Evolutionary conservation across 2,888 invertebrate genomes (phyloP).

Genomic region (Corythucha ciliata): DNA sequence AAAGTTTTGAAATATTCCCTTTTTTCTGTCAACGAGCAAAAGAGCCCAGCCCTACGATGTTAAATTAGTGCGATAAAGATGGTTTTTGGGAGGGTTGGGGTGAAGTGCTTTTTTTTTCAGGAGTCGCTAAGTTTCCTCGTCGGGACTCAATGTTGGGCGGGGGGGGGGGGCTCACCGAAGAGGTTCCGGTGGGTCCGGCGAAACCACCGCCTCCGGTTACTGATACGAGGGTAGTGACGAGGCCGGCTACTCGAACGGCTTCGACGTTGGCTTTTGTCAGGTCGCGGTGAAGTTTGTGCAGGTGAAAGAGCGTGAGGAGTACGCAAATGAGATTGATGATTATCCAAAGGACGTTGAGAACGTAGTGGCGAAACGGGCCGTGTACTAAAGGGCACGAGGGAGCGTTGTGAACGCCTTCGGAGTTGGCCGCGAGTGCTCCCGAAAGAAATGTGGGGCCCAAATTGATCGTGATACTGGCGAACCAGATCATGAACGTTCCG

Average conservation of each 20-base stretch:
- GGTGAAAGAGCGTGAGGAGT: constrained; percentile 69
- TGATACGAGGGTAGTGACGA: constrained; percentile 74
- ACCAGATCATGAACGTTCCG: constrained; percentile 89
- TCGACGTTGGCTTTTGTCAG: constrained; percentile 75
- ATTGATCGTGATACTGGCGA: constrained; percentile 82
- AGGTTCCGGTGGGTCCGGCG: constrained; percentile 17
- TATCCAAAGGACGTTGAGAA: constrained; percentile 84
- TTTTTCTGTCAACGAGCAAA: no score
- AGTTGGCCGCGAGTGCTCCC: constrained; percentile 72
- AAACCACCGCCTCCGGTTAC: constrained; percentile 57
- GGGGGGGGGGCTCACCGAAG: background rate
- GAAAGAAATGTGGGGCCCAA: constrained; percentile 78
- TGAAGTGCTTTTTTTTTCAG: no score
- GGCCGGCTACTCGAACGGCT: constrained; percentile 70
- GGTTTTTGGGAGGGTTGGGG: no score
- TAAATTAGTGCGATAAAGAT: no score
- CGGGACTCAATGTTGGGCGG: background rate
- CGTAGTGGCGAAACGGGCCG: constrained; percentile 80
- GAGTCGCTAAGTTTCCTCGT: no score
- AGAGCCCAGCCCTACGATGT: no score
- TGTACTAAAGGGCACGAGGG: constrained; percentile 79
- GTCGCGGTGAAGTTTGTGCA: constrained; percentile 68
- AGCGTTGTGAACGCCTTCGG: constrained; percentile 63
- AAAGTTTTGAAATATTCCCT: no score
- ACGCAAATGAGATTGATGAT: constrained; percentile 79